These are phyloP conservation scores for Hoplias malabaricus DNA, from an alignment of 2,113 vertebrate genomes.

Conservation along the genomic window DNA sequence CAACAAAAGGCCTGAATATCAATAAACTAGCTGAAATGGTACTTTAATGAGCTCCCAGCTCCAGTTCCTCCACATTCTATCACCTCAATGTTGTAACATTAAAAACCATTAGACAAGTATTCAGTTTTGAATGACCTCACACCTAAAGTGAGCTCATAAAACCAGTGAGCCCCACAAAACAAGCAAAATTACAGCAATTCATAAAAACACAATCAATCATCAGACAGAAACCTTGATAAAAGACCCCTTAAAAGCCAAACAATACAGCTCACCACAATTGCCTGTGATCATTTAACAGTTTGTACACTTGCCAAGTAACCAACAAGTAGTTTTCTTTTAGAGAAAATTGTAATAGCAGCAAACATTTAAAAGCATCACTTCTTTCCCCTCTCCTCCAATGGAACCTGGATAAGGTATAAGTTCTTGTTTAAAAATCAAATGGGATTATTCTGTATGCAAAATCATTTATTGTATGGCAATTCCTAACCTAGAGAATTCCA, in stretches of 20 bases:
- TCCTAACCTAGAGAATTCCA: conserved; percentile 14
- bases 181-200: conserved; percentile 18
- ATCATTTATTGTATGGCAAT: not conserved
- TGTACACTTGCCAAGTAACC: conserved; percentile 13
- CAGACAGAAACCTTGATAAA: conserved; percentile 15
- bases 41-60: not conserved
- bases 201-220: not conserved
- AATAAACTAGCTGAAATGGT: not conserved
- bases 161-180: not conserved
- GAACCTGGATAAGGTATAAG: not conserved
- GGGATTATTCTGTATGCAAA: not conserved
- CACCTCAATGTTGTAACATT: not conserved
- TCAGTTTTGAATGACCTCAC: not conserved
- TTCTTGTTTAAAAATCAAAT: conserved; percentile 12
- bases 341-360: conserved; percentile 48
- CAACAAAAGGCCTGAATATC: not conserved
- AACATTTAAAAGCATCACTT: conserved; percentile 49
- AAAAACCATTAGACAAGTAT: not conserved
- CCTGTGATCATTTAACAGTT: not conserved
- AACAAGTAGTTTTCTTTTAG: not conserved
- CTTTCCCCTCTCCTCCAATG: not conserved
- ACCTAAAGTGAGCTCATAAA: not conserved
- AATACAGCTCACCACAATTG: conserved; percentile 31
- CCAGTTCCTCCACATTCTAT: not conserved
- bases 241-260: conserved; percentile 14